Percentiles rank a stretch among this genome's conserved stretches.
phyloP scores from a whole-genome alignment of 2,797 vertebrate genomes.

The Poeciliopsis paucimaculata region DNA sequence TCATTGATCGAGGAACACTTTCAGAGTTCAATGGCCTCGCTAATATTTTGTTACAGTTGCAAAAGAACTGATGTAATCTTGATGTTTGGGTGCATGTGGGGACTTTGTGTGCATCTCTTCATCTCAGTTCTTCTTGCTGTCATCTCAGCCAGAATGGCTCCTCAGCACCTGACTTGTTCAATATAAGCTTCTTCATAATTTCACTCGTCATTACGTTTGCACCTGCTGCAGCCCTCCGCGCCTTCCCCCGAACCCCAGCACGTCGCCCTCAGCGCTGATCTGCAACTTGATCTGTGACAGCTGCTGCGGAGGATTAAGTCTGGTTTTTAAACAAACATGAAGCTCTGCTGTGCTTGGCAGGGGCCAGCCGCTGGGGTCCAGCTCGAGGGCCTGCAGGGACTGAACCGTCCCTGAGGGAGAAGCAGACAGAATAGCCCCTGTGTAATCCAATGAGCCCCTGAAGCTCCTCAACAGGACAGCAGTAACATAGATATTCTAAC shows the following conservation, averaged over 20 bases:
- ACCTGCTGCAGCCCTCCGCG: constrained; percentile 69
- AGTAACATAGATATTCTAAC: constrained; percentile 13
- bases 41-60: neutral
- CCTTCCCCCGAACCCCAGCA: constrained; percentile 17
- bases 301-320: constrained; percentile 81
- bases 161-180: constrained; percentile 26
- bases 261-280: constrained; percentile 45
- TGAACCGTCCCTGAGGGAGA: constrained; percentile 56
- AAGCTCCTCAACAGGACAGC: constrained; percentile 22
- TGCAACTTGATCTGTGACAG: constrained; percentile 77
- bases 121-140: neutral
- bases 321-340: constrained; percentile 80
- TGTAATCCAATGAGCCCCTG: constrained; percentile 56
- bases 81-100: neutral
- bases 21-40: neutral
- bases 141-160: neutral
- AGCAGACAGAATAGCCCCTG: constrained; percentile 35
- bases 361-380: constrained; percentile 51
- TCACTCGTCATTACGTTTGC: constrained; percentile 52
- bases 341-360: constrained; percentile 47
- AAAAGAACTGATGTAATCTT: neutral
- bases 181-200: constrained; percentile 19
- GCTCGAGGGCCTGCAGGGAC: constrained; percentile 33
- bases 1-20: neutral
- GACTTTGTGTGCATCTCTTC: neutral